Evolutionary conservation across 2,797 vertebrate species (phyloP), one percentile per base, ranked within the genome.

Genomic region (Sebastes trivittatus): DNA sequence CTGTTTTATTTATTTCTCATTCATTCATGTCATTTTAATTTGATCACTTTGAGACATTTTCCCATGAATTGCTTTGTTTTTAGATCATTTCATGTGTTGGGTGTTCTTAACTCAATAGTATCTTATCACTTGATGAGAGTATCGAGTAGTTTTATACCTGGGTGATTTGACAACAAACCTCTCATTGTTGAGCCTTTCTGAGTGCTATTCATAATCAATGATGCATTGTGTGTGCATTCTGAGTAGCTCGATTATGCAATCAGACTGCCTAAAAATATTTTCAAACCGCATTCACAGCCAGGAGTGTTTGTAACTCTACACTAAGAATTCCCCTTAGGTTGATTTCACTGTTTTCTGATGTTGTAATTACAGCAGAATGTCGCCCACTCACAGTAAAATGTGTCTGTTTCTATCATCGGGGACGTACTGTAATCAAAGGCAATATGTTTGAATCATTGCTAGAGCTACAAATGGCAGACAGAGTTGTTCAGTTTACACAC

Each of bases 11-110:
- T 78, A 32, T 67, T 36, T 72, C 1, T 80, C 54, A 38, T 66
- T 81, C 71, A 76, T 84, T 82, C 71, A 76, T 84, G 11, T 60
- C 78, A 82, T 85, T 83, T 87, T 77, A 7, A 34, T 85, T 78
- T 59, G 1, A 46, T 66, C 7, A 52, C n/a, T 67, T 77, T 34
- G 18, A 72, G 20, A 23, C 22, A 77, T 64, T 72, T 75, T 29
- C 7, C 7, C 46, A 32, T 77, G 0, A 64, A 61, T 65, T 74
- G 36, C 20, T 27, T 13, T 11, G 2, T 56, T 77, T 75, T 32
- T 54, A 42, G 27, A 55, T 32, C 10, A 59, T 78, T 49, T 69
- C 9, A n/a, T 73, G n/a, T 20, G 23, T 81, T 66, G 25, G 1
- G 6, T 68, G 66, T 36, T 63, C 29, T 38, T 20, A 29, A 25